Evolutionary conservation across 92 coral and sea anemone genomes (phyloP), one percentile per base, ranked within the genome.

Genomic region (Paragorgia papillata): DNA sequence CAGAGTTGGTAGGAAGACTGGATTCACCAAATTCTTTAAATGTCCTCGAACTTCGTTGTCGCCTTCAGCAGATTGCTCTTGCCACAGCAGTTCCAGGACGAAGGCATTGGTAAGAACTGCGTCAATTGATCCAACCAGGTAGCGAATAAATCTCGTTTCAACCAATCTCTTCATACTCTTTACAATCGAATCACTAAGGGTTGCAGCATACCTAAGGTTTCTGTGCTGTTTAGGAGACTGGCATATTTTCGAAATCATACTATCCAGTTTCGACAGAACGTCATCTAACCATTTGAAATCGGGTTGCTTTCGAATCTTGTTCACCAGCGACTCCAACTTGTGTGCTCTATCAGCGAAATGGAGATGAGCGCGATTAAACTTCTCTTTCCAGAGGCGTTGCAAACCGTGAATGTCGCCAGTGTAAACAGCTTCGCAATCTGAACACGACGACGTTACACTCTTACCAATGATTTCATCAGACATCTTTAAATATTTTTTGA

Each of bases 131-230:
- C 76, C 61, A 18, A 69, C 76, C 41, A 69, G 15, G 44, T 69
- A 48, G 48, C 76, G 35, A 0, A 69, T 48, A 19, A 69, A 69
- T 31, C 76, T 48, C 19, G 76, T 69, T 21, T 69, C 76, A 19
- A 48, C 76, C 20, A 69, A 34, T 29, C 61, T 69, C n/a, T 69
- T 69, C 76, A 69, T 69, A 31, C 76, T 69, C 35, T 69, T 69
- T 0, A 69, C 61, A 9, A 69, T 13, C 0, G 76, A 69, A 69
- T 69, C 44, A 69, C 46, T 49, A 13, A 69, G 61, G n/a, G 44
- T 26, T 51, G 76, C 76, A 27, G 35, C 46, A 69, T 69, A 56
- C 30, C 76, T 69, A 24, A 49, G 57, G 32, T 46, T 69, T 69
- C 75, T 69, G 37, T 69, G 76, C 27, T 51, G 76, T 19, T 69